Evolutionary conservation across 2,797 vertebrate species (phyloP), one percentile per base, ranked within the genome.

Genomic region (Sebastolobus altivelis): DNA sequence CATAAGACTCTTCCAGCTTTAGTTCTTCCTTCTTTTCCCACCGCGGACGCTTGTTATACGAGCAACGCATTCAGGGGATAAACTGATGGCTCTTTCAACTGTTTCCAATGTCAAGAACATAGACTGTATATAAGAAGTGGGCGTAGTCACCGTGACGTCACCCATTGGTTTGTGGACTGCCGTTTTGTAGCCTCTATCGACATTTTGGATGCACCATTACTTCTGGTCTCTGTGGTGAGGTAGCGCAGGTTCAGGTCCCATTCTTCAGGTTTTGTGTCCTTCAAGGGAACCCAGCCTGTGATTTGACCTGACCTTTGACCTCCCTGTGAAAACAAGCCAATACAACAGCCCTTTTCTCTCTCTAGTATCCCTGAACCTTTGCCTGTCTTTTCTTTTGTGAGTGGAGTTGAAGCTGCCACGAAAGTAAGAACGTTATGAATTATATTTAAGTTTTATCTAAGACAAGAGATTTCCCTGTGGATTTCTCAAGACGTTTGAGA

Each of bases 301-400:
- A 52, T 35, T 35, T 27, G 6, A 1, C 13, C 14, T 85, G 61
- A 87, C 75, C 75, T 74, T 33, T 43, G 59, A 82, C 69, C 63
- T 77, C 25, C 31, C 11, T 29, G 69, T 67, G 49, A 70, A 70
- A 72, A 75, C 16, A 69, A 61, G 29, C 25, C 16, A 52, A 16
- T 6, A 31, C 31, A 20, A 43, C 37, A 75, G 49, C 18, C 29
- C 27, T 14, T 14, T 33, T 18, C 38, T 63, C 31, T 54, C 4
- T 33, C 3, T 56, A 25, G 49, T 69, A 58, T 78, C 49, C 40
- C 6, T 20, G 22, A 59, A 8, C n/a, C 3, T 61, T 54, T 31
- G 60, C 13, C 16, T 55, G n/a, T 43, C 25, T 66, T 70, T 63
- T 59, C 33, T 56, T 29, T 56, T 58, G 16, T 11, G 25, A 72